A percentile compares a stretch with the other conserved stretches of the same genome.
phyloP scores from a whole-genome alignment of 2,797 vertebrate species.

The Brachymystax lenok region DNA sequence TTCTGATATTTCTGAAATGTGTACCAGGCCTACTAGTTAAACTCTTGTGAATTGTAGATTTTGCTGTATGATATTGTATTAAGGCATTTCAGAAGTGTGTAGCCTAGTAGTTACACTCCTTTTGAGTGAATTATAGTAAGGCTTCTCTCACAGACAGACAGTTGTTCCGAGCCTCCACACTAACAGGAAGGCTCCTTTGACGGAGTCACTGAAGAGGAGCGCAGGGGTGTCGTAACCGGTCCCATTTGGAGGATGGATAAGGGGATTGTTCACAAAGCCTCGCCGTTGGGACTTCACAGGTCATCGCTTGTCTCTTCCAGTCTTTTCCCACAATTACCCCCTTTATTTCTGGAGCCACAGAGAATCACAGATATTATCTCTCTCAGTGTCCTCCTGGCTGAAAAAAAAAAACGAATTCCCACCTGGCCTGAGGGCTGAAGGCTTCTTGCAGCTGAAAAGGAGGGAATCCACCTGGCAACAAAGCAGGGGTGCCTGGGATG shows the following conservation, averaged over 20 bases:
- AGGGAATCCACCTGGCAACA: slow-evolving; percentile 4
- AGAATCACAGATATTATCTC: slow-evolving; percentile 27
- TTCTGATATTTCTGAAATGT: too few species aligned
- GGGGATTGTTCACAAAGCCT: slow-evolving; percentile 25
- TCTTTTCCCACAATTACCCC: slow-evolving; percentile 39
- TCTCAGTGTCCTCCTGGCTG: slow-evolving; percentile 6
- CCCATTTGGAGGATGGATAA: slow-evolving; percentile 7
- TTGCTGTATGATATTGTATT: too few species aligned
- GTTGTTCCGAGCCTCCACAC: slow-evolving; percentile 9
- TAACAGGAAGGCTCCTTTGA: slow-evolving; percentile 32
- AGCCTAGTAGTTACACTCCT: neutral
- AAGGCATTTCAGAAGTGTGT: too few species aligned
- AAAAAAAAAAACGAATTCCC: neutral
- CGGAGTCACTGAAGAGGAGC: neutral
- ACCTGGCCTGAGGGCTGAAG: neutral
- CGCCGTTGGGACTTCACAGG: slow-evolving; percentile 19
- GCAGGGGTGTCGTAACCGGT: neutral
- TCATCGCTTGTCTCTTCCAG: slow-evolving; percentile 17
- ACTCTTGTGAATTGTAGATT: too few species aligned
- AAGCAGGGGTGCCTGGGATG: neutral
- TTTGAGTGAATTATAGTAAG: neutral
- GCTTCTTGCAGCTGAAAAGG: neutral
- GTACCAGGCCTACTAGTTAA: too few species aligned
- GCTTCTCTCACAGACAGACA: neutral
- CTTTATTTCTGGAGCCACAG: slow-evolving; percentile 22